These are phyloP conservation scores for Orthosia cruda DNA, from an alignment of 2,888 invertebrate genomes.

Conservation along the genomic window DNA sequence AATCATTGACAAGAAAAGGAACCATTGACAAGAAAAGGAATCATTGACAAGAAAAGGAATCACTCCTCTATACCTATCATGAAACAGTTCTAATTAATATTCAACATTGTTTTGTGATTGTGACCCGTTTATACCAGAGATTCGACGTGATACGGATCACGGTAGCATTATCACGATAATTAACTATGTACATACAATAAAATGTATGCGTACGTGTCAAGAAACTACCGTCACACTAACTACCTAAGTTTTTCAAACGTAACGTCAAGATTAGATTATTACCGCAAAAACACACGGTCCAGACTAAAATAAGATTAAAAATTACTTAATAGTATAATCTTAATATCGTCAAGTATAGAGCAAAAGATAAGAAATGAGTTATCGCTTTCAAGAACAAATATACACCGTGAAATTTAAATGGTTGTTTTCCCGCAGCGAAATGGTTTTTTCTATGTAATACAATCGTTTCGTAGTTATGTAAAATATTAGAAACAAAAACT, in stretches of 20 bases:
- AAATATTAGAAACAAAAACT: too few species aligned
- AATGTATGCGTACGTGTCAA: constrained; percentile 5
- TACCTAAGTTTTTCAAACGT: constrained; percentile 11
- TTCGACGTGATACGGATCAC: constrained; percentile 35
- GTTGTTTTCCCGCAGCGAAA: too few species aligned
- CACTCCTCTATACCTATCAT: neutral
- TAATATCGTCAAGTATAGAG: neutral
- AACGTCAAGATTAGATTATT: constrained; percentile 40
- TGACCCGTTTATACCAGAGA: constrained; percentile 1
- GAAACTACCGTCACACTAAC: constrained; percentile 7
- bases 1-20: too few species aligned
- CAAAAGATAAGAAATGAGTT: constrained; percentile 28
- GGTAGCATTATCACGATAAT: constrained; percentile 23
- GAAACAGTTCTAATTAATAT: neutral
- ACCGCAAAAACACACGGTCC: constrained; percentile 15
- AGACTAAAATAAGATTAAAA: constrained; percentile 46
- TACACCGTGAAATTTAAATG: too few species aligned
- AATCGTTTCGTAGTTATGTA: too few species aligned
- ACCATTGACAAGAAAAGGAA: too few species aligned
- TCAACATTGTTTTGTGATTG: neutral
- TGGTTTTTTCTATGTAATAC: too few species aligned
- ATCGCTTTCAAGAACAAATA: constrained; percentile 27
- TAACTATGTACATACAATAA: neutral
- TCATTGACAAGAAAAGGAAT: too few species aligned
- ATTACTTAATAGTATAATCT: constrained; percentile 11